Evolutionary conservation across 2,888 invertebrate genomes (phyloP).

Genomic region (Drosophila flavopinicola): DNA sequence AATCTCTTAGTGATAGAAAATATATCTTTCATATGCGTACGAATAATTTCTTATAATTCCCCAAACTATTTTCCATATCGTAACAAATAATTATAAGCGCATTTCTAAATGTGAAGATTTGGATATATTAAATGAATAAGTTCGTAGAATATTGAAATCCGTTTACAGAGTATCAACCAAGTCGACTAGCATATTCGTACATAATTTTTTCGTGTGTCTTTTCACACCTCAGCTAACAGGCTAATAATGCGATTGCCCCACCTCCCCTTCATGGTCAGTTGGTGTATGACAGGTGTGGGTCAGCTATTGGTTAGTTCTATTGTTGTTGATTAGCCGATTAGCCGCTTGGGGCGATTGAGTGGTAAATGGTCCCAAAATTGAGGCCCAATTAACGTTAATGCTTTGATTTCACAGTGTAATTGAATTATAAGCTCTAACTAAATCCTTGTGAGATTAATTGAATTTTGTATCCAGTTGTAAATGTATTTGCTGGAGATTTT

Average conservation of each 20-base stretch:
- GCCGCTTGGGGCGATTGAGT: conserved; percentile 17
- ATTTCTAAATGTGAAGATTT: no score
- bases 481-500: neutral
- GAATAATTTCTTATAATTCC: neutral
- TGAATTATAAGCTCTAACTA: conserved; percentile 13
- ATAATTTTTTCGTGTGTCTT: conserved; percentile 33
- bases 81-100: no score
- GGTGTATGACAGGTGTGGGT: conserved; percentile 50
- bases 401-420: conserved; percentile 11
- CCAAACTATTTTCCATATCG: neutral
- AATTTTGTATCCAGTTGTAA: neutral
- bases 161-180: conserved; percentile 12
- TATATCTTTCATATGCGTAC: no score
- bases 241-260: conserved; percentile 23
- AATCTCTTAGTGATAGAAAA: no score
- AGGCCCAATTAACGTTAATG: conserved; percentile 28
- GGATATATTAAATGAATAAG: no score
- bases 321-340: conserved; percentile 46
- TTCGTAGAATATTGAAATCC: neutral
- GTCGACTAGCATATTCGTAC: neutral
- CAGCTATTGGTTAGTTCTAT: conserved; percentile 45
- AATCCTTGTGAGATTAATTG: neutral
- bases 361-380: conserved; percentile 12
- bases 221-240: conserved; percentile 67
- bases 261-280: conserved; percentile 8